A percentile compares a stretch with the other conserved stretches of the same genome.
Evolutionary conservation across 2,113 vertebrate genomes (phyloP).

Genomic region (Charadrius vociferus): DNA sequence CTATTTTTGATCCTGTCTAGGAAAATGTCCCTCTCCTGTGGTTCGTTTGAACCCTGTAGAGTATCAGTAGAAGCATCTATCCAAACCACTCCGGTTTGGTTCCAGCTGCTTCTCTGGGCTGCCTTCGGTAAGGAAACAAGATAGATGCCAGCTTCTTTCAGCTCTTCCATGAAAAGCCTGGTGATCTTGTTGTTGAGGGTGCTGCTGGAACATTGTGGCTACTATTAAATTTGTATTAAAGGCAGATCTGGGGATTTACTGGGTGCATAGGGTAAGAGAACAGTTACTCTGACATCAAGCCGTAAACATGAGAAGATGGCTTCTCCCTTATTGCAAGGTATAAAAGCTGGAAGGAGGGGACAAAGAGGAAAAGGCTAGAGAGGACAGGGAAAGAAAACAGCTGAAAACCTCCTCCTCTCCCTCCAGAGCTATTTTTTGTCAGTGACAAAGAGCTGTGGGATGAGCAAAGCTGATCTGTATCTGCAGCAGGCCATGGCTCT

Average conservation of each 20-base stretch:
- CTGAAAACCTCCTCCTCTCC: constrained; percentile 46
- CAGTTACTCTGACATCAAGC: background rate
- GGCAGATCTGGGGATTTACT: background rate
- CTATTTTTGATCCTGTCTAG: background rate
- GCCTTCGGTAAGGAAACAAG: background rate
- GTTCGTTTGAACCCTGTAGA: background rate
- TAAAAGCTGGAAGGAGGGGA: background rate
- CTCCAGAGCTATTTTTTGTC: constrained; percentile 59
- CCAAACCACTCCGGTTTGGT: background rate
- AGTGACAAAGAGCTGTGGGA: constrained; percentile 31
- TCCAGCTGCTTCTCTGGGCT: background rate
- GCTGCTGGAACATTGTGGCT: background rate
- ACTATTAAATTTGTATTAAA: background rate
- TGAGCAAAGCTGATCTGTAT: constrained; percentile 57
- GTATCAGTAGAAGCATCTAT: background rate
- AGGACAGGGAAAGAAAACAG: background rate
- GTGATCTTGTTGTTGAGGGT: background rate
- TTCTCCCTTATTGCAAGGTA: background rate
- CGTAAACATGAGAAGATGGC: background rate
- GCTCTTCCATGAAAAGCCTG: background rate
- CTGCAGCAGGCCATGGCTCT: background rate
- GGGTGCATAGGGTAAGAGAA: background rate
- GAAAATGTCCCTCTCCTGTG: background rate
- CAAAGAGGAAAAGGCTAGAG: background rate
- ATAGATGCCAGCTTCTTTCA: background rate